phyloP scores from a whole-genome alignment of 2,888 invertebrate species.

The Timema podura region DNA sequence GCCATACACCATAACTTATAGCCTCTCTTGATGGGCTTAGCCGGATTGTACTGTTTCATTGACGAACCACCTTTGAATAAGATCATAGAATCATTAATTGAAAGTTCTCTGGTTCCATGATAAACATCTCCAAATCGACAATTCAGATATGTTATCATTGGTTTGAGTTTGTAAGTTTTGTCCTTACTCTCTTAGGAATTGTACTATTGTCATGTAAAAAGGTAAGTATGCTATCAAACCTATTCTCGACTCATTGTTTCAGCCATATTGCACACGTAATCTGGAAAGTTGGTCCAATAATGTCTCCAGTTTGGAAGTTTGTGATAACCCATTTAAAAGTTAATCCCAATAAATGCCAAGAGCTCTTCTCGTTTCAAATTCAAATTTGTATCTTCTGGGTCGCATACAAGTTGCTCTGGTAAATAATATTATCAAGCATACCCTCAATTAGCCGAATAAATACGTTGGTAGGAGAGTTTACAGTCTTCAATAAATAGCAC shows the following conservation, averaged over 20 bases:
- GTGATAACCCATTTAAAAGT: too few relatives aligned
- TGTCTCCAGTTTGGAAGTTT: too few relatives aligned
- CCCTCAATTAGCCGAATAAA: background rate
- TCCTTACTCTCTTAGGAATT: constrained; percentile 16
- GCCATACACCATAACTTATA: constrained; percentile 29
- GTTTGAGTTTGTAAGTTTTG: constrained; percentile 24
- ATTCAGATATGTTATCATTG: constrained; percentile 22
- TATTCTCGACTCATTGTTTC: constrained; percentile 22
- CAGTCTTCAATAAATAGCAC: too few relatives aligned
- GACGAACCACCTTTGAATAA: constrained; percentile 21
- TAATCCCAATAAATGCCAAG: too few relatives aligned
- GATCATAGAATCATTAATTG: constrained; percentile 25
- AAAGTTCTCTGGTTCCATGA: constrained; percentile 23
- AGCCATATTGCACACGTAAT: too few relatives aligned
- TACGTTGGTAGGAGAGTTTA: background rate
- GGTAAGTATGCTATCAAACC: constrained; percentile 23
- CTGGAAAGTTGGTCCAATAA: too few relatives aligned
- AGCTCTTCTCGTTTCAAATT: constrained; percentile 18
- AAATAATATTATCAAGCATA: background rate
- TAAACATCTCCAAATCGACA: constrained; percentile 22
- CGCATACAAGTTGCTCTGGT: background rate
- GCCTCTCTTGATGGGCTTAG: constrained; percentile 35
- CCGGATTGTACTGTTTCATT: constrained; percentile 33
- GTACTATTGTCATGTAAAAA: constrained; percentile 23
- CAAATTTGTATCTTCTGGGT: constrained; percentile 13